phyloP scores from a whole-genome alignment of 2,888 invertebrate species.

The Chelonus formosanus region DNA sequence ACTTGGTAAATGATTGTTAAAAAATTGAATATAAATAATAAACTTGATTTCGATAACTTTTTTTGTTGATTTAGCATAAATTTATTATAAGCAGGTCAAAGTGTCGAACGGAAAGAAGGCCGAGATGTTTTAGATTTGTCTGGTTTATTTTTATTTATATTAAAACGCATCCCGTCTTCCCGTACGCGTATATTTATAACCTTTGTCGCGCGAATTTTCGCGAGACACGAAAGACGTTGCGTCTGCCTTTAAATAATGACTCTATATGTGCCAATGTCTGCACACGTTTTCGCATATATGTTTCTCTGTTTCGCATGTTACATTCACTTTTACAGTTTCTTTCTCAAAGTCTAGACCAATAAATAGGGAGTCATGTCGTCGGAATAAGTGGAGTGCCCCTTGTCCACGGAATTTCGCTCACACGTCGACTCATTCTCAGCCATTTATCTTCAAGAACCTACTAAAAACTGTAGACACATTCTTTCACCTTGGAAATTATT shows the following conservation, averaged over 20 bases:
- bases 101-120: slow-evolving; percentile 11
- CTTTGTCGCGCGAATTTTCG: slow-evolving; percentile 29
- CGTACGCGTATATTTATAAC: slow-evolving; percentile 30
- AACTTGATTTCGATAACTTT: too few species aligned
- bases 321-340: slow-evolving; percentile 24
- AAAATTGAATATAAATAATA: too few species aligned
- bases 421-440: slow-evolving; percentile 19
- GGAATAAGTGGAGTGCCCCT: slow-evolving; percentile 16
- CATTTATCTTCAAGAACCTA: slow-evolving; percentile 8
- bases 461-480: background rate
- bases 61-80: background rate
- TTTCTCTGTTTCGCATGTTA: slow-evolving; percentile 19
- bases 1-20: too few species aligned
- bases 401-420: slow-evolving; percentile 31
- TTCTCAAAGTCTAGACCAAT: slow-evolving; percentile 34
- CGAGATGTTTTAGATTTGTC: slow-evolving; percentile 23
- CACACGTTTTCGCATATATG: background rate
- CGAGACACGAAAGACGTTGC: slow-evolving; percentile 20
- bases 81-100: slow-evolving; percentile 20
- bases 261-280: slow-evolving; percentile 20
- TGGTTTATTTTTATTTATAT: slow-evolving; percentile 33
- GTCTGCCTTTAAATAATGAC: background rate
- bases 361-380: slow-evolving; percentile 33
- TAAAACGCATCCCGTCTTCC: slow-evolving; percentile 22
- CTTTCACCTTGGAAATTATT: background rate